Base-by-base conservation (phyloP, 2,888 invertebrate species). In the Chromoteleia sp. region DNA sequence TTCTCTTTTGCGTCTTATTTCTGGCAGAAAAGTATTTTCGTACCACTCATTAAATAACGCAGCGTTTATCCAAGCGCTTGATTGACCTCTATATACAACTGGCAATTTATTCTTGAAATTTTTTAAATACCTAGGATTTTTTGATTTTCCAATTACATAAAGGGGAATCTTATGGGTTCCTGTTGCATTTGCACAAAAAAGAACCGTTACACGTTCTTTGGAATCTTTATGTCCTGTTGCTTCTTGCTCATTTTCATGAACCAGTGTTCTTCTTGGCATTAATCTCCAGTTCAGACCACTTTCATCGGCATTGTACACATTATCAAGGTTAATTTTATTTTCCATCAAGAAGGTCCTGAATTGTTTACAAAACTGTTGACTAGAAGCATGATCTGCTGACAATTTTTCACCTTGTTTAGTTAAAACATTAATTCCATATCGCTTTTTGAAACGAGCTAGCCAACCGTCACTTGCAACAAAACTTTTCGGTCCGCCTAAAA, bases 171-270 rank as follows among this genome's bases (percentile, higher is more conserved):
- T 58, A 21, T 68, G 68, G 0, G 68, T 45, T 2, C 56, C 56
- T 0, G 45, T 68, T 12, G 68, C 68, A 36, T 68, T 56, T 0
- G 65, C 36, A 15, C 52, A 65, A 39, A 65, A 65, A 41, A 52
- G 52, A 36, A 68, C 12, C 2, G 68, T 21, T 1, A 68, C 68
- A n/a, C 68, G 12, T 17, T 68, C 68, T 8, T 21, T 68, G 4
- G 45, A 43, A 3, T 68, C 7, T 36, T 50, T 65, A 3, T 12
- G 2, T 25, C 52, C 39, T 0, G 39, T 0, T 12, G 56, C 56
- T 7, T 45, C 45, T 33, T n/a, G 45, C 58, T 68, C 68, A 45
- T 56, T 36, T 1, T 43, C 33, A 36, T 43, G 17, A 0, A 56
- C 43, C 3, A 58, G 6, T 7, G 45, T 33, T 48, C 4, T 56